phyloP scores from a whole-genome alignment of 2,888 invertebrate genomes.

The Latrodectus elegans region DNA sequence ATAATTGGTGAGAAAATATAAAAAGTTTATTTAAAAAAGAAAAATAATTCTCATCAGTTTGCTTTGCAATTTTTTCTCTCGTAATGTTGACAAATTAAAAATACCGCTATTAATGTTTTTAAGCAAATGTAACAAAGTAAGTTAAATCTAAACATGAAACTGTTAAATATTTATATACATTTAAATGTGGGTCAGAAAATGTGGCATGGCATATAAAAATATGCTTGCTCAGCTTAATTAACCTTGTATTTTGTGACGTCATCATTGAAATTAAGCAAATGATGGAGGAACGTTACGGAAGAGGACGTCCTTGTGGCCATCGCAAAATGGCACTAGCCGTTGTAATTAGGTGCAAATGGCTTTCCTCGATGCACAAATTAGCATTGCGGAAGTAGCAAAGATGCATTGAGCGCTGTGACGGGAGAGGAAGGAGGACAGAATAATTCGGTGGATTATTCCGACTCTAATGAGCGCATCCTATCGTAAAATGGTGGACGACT shows the following conservation, averaged over 20 bases:
- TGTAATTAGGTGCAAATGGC: slow-evolving; percentile 69
- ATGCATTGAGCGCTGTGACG: slow-evolving; percentile 51
- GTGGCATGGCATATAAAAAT: background rate
- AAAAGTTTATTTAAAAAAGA: no score
- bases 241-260: slow-evolving; percentile 40
- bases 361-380: slow-evolving; percentile 68
- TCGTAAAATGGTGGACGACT: background rate
- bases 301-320: slow-evolving; percentile 38
- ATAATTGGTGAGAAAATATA: no score
- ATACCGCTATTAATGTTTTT: no score
- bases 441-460: slow-evolving; percentile 29
- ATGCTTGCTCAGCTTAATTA: background rate
- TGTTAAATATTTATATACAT: no score
- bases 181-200: no score
- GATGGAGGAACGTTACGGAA: slow-evolving; percentile 8
- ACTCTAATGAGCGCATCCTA: background rate
- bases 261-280: slow-evolving; percentile 39
- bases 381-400: slow-evolving; percentile 64
- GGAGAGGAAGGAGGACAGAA: slow-evolving; percentile 20
- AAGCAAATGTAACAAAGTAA: no score
- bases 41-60: no score
- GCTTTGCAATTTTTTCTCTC: no score
- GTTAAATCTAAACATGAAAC: no score
- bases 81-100: no score
- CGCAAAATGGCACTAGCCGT: slow-evolving; percentile 35